Evolutionary conservation across 2,113 vertebrate genomes (phyloP), one percentile per base, ranked within the genome.

Genomic region (Leptosomus discolor): DNA sequence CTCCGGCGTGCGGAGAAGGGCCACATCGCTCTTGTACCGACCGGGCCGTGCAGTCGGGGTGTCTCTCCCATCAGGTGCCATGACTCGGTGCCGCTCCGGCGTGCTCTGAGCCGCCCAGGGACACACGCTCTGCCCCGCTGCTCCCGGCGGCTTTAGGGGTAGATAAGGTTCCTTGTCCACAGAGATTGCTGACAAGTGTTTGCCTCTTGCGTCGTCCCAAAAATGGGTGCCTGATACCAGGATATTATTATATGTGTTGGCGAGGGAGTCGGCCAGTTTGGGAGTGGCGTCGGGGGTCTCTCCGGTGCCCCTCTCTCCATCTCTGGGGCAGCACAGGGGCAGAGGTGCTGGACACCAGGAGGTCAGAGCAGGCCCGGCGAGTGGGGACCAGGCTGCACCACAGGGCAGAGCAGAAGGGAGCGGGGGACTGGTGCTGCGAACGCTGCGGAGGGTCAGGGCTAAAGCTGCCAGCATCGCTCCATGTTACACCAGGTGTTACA

Each of bases 11-110:
- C 16, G 7, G 16, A 48, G 41, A 43, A 23, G n/a, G 36, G 58
- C 37, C 21, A 0, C 30, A 5, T 0, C 23, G n/a, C 30, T 5
- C 56, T 30, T 0, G 0, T 36, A 10, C 9, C 51, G 10, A 30
- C n/a, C n/a, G 30, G 37, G 27, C 21, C 16, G 53, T 11, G 15
- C 37, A 2, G 12, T 5, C 3, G 32, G 16, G 16, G 29, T 11
- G 0, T 43, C 70, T 34, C 8, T 46, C 15, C 21, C 34, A 3
- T 36, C n/a, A 17, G 48, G 12, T 27, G 54, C n/a, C 14, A 1
- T 34, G 41, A 53, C 8, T n/a, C 7, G 5, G 37, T 16, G 7
- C 32, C 63, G 67, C 75, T 34, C 37, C 0, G 1, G 5, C 27
- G 74, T 37, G 36, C 21, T 11, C 54, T 24, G 4, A 3, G 1